phyloP scores from a whole-genome alignment of 2,797 vertebrate species.

The Carapus acus region DNA sequence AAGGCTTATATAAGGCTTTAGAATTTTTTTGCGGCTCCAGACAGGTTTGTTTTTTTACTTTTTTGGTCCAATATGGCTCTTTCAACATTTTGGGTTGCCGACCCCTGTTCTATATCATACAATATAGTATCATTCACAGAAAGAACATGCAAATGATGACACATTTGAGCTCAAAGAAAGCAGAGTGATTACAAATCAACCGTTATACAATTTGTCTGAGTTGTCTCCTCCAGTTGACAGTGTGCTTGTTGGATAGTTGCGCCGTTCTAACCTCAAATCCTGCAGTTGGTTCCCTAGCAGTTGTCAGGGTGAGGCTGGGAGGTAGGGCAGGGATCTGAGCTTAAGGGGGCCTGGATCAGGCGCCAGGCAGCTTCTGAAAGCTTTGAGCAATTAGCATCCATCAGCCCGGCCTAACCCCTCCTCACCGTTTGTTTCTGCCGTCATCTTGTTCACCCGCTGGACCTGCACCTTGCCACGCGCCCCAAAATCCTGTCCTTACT shows the following conservation, averaged over 20 bases:
- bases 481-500: neutral
- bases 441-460: conserved; percentile 15
- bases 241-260: conserved; percentile 26
- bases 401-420: conserved; percentile 37
- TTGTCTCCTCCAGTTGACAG: conserved; percentile 17
- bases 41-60: no score
- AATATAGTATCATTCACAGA: no score
- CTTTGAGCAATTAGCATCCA: conserved; percentile 59
- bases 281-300: conserved; percentile 37
- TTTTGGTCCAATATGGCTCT: no score
- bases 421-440: conserved; percentile 32
- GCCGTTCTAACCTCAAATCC: conserved; percentile 34
- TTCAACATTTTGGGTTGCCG: no score
- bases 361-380: conserved; percentile 32
- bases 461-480: neutral
- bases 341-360: conserved; percentile 30
- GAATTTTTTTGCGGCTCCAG: no score
- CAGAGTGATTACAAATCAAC: no score
- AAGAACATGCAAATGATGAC: no score
- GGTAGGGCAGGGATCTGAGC: conserved; percentile 23
- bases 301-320: conserved; percentile 27
- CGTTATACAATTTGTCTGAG: neutral
- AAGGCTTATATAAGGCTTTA: no score
- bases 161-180: no score
- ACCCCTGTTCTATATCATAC: no score